phyloP scores from a whole-genome alignment of 1,140 invertebrate species.

The Papilio helenus region DNA sequence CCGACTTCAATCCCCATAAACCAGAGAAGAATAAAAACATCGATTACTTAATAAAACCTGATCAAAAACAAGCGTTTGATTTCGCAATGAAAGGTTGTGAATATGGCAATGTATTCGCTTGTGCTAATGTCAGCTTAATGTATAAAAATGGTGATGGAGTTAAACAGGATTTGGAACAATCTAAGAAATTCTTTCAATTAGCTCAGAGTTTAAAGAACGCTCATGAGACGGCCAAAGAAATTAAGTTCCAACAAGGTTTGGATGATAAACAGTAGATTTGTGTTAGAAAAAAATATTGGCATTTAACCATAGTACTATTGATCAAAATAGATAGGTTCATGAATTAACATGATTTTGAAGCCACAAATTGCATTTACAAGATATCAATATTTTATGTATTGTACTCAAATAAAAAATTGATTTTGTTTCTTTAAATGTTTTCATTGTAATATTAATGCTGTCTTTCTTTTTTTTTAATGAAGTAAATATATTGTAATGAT shows the following conservation, averaged over 20 bases:
- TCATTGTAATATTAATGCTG: too few species aligned
- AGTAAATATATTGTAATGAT: too few species aligned
- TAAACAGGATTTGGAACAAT: conserved; percentile 87
- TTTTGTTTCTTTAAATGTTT: neutral
- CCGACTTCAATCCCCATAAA: conserved; percentile 68
- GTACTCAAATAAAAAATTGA: too few species aligned
- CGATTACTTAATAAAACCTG: conserved; percentile 85
- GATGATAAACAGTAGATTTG: conserved; percentile 52
- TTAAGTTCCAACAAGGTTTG: conserved; percentile 88
- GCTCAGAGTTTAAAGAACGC: conserved; percentile 88
- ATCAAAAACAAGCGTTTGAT: conserved; percentile 90
- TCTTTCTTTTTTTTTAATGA: too few species aligned
- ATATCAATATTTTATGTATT: neutral
- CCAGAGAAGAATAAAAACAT: conserved; percentile 73
- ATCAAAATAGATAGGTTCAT: neutral
- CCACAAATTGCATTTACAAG: neutral
- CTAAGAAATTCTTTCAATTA: conserved; percentile 88
- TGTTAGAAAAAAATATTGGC: neutral
- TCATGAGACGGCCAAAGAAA: conserved; percentile 83
- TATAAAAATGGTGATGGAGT: conserved; percentile 89
- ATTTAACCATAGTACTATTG: neutral
- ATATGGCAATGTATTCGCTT: conserved; percentile 91
- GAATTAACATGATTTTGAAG: too few species aligned
- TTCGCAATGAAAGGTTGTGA: conserved; percentile 91
- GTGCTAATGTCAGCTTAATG: conserved; percentile 94